phyloP scores from a whole-genome alignment of 2,113 vertebrate species.

The Mola mola region DNA sequence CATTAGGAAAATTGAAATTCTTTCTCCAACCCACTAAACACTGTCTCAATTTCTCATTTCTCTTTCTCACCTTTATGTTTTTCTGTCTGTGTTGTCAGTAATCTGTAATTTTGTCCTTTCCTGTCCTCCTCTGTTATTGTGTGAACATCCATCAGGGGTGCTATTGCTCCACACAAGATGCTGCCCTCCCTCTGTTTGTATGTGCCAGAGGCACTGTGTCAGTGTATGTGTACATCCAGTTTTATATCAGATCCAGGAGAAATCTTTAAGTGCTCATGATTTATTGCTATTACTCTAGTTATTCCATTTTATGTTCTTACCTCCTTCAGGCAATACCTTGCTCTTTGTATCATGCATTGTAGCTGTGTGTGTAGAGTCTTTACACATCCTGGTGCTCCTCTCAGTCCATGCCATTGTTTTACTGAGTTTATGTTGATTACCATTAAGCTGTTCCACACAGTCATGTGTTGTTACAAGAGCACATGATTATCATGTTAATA shows the following conservation, averaged over 20 bases:
- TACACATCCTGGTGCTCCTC: background rate
- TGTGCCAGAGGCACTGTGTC: background rate
- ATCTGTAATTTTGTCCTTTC: background rate
- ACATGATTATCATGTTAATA: constrained; percentile 17
- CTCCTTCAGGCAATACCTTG: constrained; percentile 1
- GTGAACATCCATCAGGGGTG: constrained; percentile 58
- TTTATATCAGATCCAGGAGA: constrained; percentile 22
- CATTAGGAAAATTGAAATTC: constrained; percentile 10
- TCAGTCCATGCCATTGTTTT: background rate
- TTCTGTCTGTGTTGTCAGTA: background rate
- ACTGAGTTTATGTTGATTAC: constrained; percentile 7
- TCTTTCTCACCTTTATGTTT: background rate
- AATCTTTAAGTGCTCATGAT: constrained; percentile 47
- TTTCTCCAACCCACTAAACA: background rate
- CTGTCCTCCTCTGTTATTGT: constrained; percentile 9
- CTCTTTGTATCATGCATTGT: constrained; percentile 15
- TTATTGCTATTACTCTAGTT: constrained; percentile 65
- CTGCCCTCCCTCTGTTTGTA: constrained; percentile 1
- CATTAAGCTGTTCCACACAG: background rate
- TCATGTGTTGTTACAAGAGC: background rate
- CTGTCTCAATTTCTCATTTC: background rate
- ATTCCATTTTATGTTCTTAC: constrained; percentile 56
- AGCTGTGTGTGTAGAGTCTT: constrained; percentile 1
- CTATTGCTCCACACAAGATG: constrained; percentile 46
- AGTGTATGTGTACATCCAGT: constrained; percentile 5